Evolutionary conservation across 2,888 invertebrate genomes (phyloP).

Genomic region (Thyatira batis): DNA sequence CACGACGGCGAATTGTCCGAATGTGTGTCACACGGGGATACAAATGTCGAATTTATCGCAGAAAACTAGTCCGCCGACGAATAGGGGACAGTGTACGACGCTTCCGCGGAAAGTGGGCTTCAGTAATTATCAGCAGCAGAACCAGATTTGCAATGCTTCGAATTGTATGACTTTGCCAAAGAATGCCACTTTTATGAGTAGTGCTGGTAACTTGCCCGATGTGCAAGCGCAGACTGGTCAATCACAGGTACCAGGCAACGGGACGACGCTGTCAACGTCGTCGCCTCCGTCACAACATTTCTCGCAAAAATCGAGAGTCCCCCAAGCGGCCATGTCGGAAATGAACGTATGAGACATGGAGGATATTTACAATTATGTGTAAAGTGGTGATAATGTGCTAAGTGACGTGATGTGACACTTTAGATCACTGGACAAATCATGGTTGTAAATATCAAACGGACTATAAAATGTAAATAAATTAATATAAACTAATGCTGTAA

Average conservation of each 20-base stretch:
- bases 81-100: constrained; percentile 74
- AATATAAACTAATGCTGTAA: constrained; percentile 39
- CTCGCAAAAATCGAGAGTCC: constrained; percentile 83
- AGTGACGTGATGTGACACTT: constrained; percentile 47
- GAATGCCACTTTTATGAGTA: constrained; percentile 78
- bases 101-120: constrained; percentile 77
- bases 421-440: constrained; percentile 62
- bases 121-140: constrained; percentile 64
- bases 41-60: constrained; percentile 79
- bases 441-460: constrained; percentile 74
- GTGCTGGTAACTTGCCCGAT: constrained; percentile 71
- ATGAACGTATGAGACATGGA: constrained; percentile 92
- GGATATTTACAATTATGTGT: constrained; percentile 82
- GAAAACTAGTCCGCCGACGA: constrained; percentile 71
- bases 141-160: constrained; percentile 72
- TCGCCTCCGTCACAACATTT: constrained; percentile 73
- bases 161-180: constrained; percentile 84
- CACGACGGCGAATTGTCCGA: constrained; percentile 74
- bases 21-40: constrained; percentile 83
- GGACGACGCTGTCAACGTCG: constrained; percentile 60
- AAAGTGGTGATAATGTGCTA: constrained; percentile 53
- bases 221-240: constrained; percentile 78
- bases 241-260: constrained; percentile 67
- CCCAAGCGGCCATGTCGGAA: constrained; percentile 92
- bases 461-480: constrained; percentile 51